Conservation (phyloP, 2,797 vertebrate species). For the Sebastes kiyomatsui region DNA sequence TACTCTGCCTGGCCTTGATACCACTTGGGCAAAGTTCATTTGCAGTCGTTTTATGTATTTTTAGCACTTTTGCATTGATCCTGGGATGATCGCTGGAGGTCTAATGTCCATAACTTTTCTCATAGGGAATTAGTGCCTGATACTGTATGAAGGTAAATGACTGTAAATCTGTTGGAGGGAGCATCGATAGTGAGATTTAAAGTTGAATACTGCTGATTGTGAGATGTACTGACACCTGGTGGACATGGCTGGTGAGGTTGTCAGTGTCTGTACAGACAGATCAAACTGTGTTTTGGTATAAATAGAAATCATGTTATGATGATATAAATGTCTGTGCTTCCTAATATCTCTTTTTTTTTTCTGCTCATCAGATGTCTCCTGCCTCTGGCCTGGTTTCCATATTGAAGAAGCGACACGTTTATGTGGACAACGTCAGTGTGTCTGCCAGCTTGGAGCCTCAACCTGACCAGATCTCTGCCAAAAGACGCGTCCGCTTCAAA, state of each 20-base stretch:
- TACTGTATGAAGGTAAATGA: background rate
- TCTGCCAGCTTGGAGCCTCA: constrained; percentile 60
- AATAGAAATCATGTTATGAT: background rate
- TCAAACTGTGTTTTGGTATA: background rate
- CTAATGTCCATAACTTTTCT: background rate
- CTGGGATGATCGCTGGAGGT: background rate
- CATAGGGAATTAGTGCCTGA: background rate
- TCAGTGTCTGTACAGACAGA: background rate
- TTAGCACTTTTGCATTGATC: background rate
- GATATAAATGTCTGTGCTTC: background rate
- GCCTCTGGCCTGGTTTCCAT: constrained; percentile 93
- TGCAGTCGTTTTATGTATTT: background rate
- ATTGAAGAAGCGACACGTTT: constrained; percentile 87
- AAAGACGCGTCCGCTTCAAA: constrained; percentile 93
- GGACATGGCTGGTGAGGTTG: constrained; percentile 1
- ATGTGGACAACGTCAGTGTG: constrained; percentile 25
- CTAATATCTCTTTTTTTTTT: background rate
- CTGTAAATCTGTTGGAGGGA: background rate
- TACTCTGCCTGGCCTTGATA: background rate
- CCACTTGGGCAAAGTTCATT: constrained; percentile 16
- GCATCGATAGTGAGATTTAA: background rate
- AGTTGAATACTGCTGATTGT: constrained; percentile 3
- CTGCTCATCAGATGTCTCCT: constrained; percentile 82
- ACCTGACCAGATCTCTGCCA: constrained; percentile 75
- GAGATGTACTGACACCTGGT: constrained; percentile 43